Conservation (phyloP, 2,888 invertebrate genomes). For the Toxonevra muliebris region DNA sequence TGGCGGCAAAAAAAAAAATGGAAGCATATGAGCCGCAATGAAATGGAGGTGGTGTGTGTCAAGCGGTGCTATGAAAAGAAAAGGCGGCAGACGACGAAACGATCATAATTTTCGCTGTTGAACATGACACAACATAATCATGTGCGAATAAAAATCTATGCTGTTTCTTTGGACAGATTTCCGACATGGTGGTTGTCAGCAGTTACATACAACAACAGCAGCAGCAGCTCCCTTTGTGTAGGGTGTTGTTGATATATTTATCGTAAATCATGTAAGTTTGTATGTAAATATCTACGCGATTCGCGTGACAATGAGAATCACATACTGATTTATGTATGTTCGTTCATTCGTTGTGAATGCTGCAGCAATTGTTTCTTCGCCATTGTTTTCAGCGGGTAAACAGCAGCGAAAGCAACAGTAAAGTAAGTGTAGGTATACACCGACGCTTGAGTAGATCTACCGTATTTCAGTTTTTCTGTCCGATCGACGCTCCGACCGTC, state of each 20-base stretch:
- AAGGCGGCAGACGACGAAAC: conserved; percentile 39
- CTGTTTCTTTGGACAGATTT: too few relatives aligned
- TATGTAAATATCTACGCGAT: too few relatives aligned
- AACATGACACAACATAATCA: conserved; percentile 40
- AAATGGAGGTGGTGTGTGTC: conserved; percentile 3
- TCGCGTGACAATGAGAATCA: too few relatives aligned
- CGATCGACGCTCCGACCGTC: not conserved
- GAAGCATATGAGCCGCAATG: not conserved
- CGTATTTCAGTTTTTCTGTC: conserved; percentile 1
- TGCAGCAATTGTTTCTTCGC: too few relatives aligned
- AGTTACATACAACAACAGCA: too few relatives aligned
- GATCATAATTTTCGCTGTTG: conserved; percentile 41
- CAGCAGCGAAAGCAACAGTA: not conserved
- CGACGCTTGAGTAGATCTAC: not conserved
- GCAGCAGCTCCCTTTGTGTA: too few relatives aligned
- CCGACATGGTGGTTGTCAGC: too few relatives aligned
- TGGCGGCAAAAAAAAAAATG: not conserved
- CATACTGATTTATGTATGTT: too few relatives aligned
- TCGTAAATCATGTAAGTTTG: too few relatives aligned
- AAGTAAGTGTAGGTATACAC: conserved; percentile 5
- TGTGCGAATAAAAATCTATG: conserved; percentile 39
- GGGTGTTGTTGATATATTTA: too few relatives aligned
- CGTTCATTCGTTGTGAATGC: too few relatives aligned
- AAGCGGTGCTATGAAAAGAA: too few relatives aligned
- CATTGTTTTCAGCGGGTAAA: conserved; percentile 1